These are phyloP conservation scores for Micrasema minimum DNA, from an alignment of 1,140 invertebrate genomes.

Conservation along the genomic window DNA sequence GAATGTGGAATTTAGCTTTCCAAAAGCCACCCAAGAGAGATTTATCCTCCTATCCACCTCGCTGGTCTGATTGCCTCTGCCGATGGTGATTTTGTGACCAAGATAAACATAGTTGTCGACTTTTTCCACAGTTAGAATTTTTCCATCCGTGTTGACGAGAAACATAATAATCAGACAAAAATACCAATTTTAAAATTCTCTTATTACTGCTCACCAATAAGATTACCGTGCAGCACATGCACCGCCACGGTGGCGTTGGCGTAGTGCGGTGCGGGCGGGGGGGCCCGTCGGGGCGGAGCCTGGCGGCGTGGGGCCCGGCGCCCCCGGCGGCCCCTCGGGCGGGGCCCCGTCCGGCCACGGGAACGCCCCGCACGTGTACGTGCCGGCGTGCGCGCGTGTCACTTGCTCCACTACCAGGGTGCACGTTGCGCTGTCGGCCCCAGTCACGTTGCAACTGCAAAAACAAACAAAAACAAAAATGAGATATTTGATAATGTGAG, in stretches of 20 bases:
- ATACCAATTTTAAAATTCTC: too few species aligned
- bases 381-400: conserved; percentile 46
- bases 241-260: conserved; percentile 65
- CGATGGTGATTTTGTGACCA: too few species aligned
- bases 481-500: too few species aligned
- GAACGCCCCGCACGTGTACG: conserved; percentile 50
- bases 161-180: too few species aligned
- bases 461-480: conserved; percentile 38
- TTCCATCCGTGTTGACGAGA: too few species aligned
- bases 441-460: conserved; percentile 59
- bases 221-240: conserved; percentile 68
- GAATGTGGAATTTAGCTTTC: too few species aligned
- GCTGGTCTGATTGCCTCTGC: too few species aligned
- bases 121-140: too few species aligned
- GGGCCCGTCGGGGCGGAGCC: conserved; percentile 56
- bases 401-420: conserved; percentile 49
- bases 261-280: conserved; percentile 60
- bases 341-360: conserved; percentile 36
- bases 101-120: too few species aligned
- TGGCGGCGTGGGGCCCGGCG: conserved; percentile 1
- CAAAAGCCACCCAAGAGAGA: too few species aligned
- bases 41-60: too few species aligned
- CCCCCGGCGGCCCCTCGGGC: conserved; percentile 55
- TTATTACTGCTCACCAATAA: conserved; percentile 46
- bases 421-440: conserved; percentile 49